Evolutionary conservation across 2,797 vertebrate genomes (phyloP).

Genomic region (Trichosurus vulpecula): DNA sequence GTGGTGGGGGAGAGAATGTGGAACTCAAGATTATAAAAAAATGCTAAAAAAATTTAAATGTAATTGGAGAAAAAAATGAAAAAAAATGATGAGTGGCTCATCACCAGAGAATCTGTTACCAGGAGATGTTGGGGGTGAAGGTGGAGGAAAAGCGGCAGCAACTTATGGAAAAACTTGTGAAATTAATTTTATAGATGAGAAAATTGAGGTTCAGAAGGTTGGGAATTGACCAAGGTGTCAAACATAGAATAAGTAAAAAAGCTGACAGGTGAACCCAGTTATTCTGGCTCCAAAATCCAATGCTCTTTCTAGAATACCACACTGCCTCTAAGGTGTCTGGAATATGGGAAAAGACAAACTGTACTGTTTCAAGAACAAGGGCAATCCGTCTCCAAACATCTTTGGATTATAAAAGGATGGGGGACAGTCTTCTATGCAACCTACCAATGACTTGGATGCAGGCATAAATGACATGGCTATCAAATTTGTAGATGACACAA

Average conservation of each 20-base stretch:
- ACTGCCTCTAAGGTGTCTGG: background rate
- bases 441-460: background rate
- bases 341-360: background rate
- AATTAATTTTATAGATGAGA: background rate
- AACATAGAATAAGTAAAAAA: background rate
- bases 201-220: background rate
- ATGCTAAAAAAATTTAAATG: background rate
- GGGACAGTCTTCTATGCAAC: background rate
- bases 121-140: background rate
- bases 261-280: background rate
- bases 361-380: background rate
- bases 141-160: background rate
- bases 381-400: background rate
- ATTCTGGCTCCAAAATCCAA: background rate
- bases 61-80: background rate
- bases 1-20: background rate
- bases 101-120: background rate
- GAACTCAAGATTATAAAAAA: background rate
- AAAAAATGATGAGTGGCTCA: background rate
- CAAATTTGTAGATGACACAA: background rate
- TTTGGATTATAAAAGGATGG: background rate
- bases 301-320: background rate
- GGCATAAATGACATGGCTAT: background rate
- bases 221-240: background rate
- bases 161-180: background rate